These are phyloP conservation scores for Panagrolaimus sp. DNA, from an alignment of 1,140 invertebrate species.

Conservation along the genomic window DNA sequence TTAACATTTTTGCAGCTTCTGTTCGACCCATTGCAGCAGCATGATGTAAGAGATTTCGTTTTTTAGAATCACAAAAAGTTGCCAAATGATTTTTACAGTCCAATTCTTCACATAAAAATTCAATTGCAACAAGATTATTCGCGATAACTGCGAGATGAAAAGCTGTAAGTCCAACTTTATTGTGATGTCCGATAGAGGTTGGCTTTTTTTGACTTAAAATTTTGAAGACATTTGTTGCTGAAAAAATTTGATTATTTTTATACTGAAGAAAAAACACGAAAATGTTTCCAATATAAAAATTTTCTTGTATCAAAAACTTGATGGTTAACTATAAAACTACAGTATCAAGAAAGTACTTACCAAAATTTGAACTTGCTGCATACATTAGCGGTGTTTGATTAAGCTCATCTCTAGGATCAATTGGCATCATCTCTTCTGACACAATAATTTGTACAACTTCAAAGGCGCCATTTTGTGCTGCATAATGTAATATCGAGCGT, in stretches of 20 bases:
- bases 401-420: background rate
- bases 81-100: background rate
- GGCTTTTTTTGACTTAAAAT: conserved; percentile 11
- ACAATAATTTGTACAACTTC: background rate
- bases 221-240: background rate
- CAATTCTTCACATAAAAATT: background rate
- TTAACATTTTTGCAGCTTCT: conserved; percentile 4
- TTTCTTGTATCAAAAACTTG: background rate
- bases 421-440: background rate
- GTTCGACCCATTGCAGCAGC: conserved; percentile 5
- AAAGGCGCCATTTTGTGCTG: background rate
- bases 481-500: background rate
- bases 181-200: background rate
- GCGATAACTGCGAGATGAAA: conserved; percentile 1
- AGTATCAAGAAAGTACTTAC: too few species aligned
- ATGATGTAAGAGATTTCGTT: conserved; percentile 5
- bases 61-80: background rate
- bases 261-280: too few species aligned
- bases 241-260: background rate
- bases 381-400: background rate
- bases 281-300: too few species aligned
- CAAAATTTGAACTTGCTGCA: conserved; percentile 1
- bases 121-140: background rate
- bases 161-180: background rate
- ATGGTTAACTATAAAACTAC: too few species aligned